Evolutionary conservation across 2,888 invertebrate genomes (phyloP).

Genomic region (Eilema depressum): DNA sequence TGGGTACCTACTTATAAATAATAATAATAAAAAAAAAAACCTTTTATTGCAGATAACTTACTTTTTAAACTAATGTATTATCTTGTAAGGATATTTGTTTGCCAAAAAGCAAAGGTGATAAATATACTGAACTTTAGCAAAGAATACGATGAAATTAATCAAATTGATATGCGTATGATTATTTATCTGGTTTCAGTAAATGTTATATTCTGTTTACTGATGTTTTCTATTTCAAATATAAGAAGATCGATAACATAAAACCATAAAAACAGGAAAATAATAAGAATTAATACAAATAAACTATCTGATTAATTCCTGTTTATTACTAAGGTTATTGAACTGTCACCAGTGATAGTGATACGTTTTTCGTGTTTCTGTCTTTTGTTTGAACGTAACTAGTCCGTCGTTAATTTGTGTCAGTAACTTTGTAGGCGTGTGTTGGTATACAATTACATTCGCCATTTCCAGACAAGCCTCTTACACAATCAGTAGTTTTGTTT

Average conservation of each 20-base stretch:
- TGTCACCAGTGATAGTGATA: constrained; percentile 32
- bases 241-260: neutral
- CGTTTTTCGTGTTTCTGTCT: constrained; percentile 36
- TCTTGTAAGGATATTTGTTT: too few relatives aligned
- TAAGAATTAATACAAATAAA: constrained; percentile 10
- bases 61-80: too few relatives aligned
- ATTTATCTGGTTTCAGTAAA: too few relatives aligned
- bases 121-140: too few relatives aligned
- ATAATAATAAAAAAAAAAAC: too few relatives aligned
- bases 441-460: constrained; percentile 38
- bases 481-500: constrained; percentile 39
- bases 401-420: constrained; percentile 49
- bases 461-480: constrained; percentile 39
- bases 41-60: too few relatives aligned
- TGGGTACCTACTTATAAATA: too few relatives aligned
- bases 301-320: constrained; percentile 28
- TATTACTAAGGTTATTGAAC: constrained; percentile 38
- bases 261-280: constrained; percentile 7
- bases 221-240: neutral
- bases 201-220: too few relatives aligned
- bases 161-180: too few relatives aligned
- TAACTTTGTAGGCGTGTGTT: constrained; percentile 44
- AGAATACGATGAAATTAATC: too few relatives aligned
- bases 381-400: constrained; percentile 38
- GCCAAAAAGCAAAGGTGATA: too few relatives aligned